phyloP scores from a whole-genome alignment of 2,113 vertebrate genomes.

The Marmota flaviventris region DNA sequence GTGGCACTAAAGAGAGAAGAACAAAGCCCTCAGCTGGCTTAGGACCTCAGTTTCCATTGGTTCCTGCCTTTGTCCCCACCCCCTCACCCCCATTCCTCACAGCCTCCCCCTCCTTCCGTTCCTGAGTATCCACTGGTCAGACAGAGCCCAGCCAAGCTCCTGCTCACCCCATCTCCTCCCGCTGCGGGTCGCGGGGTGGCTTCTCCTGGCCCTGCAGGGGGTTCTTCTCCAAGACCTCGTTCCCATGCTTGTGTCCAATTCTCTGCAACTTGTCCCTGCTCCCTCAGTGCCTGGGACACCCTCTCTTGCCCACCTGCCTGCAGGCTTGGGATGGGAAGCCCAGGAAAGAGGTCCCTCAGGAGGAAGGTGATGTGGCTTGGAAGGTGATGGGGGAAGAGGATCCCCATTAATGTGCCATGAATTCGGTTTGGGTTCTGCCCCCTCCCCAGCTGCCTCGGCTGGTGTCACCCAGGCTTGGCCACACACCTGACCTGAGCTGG shows the following conservation, averaged over 20 bases:
- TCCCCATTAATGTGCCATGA: not conserved
- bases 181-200: accelerated
- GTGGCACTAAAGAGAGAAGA: not conserved
- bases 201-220: not conserved
- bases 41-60: not conserved
- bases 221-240: not conserved
- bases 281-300: not conserved
- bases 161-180: not conserved
- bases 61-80: not conserved
- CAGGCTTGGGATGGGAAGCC: not conserved
- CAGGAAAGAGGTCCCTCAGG: not conserved
- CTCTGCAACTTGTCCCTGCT: not conserved
- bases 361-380: not conserved
- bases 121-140: no score
- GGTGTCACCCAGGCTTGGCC: not conserved
- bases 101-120: not conserved
- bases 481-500: not conserved
- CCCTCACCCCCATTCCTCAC: not conserved
- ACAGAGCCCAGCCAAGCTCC: not conserved
- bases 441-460: not conserved
- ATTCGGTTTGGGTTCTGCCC: not conserved
- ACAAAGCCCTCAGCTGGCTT: not conserved
- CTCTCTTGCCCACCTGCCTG: not conserved
- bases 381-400: accelerated
- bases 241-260: not conserved